Evolutionary conservation across 2,797 vertebrate genomes (phyloP).

Genomic region (Coreius guichenoti): DNA sequence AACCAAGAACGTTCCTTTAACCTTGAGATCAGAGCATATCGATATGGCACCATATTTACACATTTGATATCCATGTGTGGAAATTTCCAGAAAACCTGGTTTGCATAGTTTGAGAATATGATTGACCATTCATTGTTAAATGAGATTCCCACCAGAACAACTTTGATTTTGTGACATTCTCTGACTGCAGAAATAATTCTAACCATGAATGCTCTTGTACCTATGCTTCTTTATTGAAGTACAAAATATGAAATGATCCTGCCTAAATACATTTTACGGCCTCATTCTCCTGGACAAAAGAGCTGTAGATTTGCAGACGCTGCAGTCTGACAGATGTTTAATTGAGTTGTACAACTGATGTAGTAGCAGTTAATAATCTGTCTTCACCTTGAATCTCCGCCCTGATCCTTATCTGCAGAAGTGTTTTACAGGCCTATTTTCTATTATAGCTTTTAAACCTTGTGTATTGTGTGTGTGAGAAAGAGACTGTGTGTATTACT

Average conservation of each 20-base stretch:
- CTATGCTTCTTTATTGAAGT: conserved; percentile 11
- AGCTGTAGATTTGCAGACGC: conserved; percentile 1
- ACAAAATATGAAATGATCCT: conserved; percentile 9
- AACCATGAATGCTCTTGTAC: neutral
- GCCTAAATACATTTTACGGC: neutral
- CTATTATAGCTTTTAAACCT: conserved; percentile 15
- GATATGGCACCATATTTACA: neutral
- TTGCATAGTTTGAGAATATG: conserved; percentile 1
- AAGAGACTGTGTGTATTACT: neutral
- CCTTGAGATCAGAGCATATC: conserved; percentile 8
- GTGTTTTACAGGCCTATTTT: conserved; percentile 17
- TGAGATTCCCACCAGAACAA: neutral
- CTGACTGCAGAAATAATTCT: neutral
- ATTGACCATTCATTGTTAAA: neutral
- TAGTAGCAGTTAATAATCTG: conserved; percentile 38
- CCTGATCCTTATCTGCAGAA: conserved; percentile 23
- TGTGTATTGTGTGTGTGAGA: neutral
- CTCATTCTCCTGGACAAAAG: conserved; percentile 19
- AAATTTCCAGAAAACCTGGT: neutral
- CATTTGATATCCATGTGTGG: neutral
- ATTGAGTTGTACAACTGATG: conserved; percentile 27
- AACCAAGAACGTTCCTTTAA: neutral
- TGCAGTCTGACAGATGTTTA: conserved; percentile 45
- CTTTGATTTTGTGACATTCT: conserved; percentile 2
- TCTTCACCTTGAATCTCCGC: conserved; percentile 31